Evolutionary conservation across 2,888 invertebrate genomes (phyloP).

Genomic region (Tolmerus cingulatus): DNA sequence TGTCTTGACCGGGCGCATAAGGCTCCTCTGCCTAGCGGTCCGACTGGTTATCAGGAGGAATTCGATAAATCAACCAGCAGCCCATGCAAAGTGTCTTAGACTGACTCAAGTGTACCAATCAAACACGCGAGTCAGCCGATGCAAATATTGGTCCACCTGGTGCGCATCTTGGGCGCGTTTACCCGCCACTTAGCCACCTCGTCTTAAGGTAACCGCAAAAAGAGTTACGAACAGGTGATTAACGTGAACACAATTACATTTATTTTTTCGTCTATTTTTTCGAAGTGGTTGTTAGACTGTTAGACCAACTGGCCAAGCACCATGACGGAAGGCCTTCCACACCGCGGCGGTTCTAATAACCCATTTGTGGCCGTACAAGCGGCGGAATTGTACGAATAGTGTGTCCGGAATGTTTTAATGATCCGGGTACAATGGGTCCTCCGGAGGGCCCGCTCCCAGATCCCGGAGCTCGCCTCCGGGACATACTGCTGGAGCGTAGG

Average conservation of each 20-base stretch:
- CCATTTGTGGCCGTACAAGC: conserved; percentile 12
- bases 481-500: conserved; percentile 13
- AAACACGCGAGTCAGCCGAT: background rate
- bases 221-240: conserved; percentile 18
- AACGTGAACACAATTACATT: conserved; percentile 16
- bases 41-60: conserved; percentile 33
- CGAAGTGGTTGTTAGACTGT: background rate
- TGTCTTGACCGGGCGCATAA: background rate
- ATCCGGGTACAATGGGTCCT: background rate
- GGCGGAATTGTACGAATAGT: conserved; percentile 22
- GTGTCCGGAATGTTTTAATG: conserved; percentile 33
- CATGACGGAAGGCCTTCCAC: conserved; percentile 14
- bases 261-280: background rate
- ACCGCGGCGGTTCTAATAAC: conserved; percentile 35
- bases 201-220: background rate
- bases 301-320: background rate
- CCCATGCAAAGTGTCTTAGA: conserved; percentile 14
- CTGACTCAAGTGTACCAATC: conserved; percentile 27
- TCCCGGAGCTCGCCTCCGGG: background rate
- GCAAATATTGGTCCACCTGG: conserved; percentile 18
- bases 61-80: conserved; percentile 33
- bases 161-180: background rate
- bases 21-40: background rate
- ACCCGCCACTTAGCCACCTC: background rate
- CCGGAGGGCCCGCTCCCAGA: conserved; percentile 3